A percentile compares a stretch with the other conserved stretches of the same genome.
phyloP scores from a whole-genome alignment of 2,113 vertebrate genomes.

The Bufo gargarizans region DNA sequence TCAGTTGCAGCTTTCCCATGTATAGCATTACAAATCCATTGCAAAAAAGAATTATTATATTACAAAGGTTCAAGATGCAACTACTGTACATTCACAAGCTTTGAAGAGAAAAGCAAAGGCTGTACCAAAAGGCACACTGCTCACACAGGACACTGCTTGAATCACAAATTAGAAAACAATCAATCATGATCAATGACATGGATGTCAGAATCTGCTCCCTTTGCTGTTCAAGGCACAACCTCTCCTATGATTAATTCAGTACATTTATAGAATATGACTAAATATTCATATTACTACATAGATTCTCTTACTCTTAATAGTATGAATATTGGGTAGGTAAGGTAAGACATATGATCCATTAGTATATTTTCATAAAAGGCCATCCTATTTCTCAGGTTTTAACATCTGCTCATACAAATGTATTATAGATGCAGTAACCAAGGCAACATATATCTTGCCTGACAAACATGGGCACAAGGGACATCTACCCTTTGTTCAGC shows the following conservation, averaged over 20 bases:
- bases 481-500: neutral
- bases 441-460: neutral
- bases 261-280: neutral
- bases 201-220: neutral
- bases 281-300: too few relatives aligned
- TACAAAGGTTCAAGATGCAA: neutral
- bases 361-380: neutral
- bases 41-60: neutral
- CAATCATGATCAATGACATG: neutral
- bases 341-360: neutral
- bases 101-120: neutral
- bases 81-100: neutral
- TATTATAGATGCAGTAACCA: constrained; percentile 26
- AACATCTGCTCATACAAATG: neutral
- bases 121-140: neutral
- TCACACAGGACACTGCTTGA: neutral
- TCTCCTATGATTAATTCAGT: neutral
- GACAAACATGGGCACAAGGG: neutral
- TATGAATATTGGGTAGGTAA: neutral
- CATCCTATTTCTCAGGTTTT: neutral
- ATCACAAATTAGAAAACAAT: neutral
- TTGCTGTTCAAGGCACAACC: neutral
- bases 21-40: neutral
- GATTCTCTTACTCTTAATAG: neutral
- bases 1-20: neutral